phyloP scores from a whole-genome alignment of 2,797 vertebrate genomes.

The Peromyscus melanophrys region DNA sequence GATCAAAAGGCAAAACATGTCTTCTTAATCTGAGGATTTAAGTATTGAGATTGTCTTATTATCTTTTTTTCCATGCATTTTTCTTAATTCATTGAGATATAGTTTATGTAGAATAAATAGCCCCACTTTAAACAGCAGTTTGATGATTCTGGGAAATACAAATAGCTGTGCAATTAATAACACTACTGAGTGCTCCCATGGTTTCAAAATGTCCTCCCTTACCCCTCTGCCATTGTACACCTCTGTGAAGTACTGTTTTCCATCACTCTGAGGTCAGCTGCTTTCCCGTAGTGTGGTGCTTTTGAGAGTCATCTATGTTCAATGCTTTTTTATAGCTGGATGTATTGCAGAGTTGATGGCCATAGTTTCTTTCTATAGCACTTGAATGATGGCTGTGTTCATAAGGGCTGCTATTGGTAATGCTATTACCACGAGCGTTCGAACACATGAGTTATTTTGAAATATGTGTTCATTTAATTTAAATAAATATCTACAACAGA shows the following conservation, averaged over 20 bases:
- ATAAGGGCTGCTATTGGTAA: background rate
- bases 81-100: background rate
- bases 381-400: background rate
- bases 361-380: background rate
- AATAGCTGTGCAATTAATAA: background rate
- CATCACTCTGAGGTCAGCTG: background rate
- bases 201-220: background rate
- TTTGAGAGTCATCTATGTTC: background rate
- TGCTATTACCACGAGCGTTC: background rate
- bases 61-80: constrained; percentile 9
- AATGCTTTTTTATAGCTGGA: constrained; percentile 18
- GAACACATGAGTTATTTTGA: background rate
- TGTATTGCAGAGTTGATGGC: background rate
- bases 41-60: background rate
- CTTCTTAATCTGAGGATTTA: constrained; percentile 47
- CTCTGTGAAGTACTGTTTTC: background rate
- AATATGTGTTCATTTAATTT: background rate
- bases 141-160: background rate
- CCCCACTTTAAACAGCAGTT: background rate
- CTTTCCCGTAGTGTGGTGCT: background rate
- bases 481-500: background rate
- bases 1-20: constrained; percentile 44
- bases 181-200: background rate
- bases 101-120: constrained; percentile 2
- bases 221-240: background rate